A percentile compares a stretch with the other conserved stretches of the same genome.
Evolutionary conservation across 2,797 vertebrate species (phyloP).

Genomic region (Bothrops alternatus): DNA sequence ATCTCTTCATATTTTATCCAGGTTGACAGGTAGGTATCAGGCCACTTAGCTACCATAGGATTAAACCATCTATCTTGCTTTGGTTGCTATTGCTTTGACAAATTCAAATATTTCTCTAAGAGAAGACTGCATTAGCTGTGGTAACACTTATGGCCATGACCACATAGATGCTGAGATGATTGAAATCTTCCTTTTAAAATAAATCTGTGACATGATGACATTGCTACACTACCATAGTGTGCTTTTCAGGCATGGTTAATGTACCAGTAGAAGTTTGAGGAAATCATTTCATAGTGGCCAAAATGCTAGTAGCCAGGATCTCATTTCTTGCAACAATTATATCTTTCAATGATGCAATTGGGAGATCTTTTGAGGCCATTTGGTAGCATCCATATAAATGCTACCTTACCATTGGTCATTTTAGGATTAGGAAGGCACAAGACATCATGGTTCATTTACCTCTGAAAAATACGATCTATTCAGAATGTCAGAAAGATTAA

Average conservation of each 20-base stretch:
- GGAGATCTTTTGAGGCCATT: too few species aligned
- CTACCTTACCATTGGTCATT: background rate
- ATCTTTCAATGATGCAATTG: background rate
- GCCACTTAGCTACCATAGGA: background rate
- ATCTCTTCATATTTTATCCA: background rate
- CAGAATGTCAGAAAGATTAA: background rate
- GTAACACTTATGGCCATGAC: background rate
- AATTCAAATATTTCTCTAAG: background rate
- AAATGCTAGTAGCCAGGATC: background rate
- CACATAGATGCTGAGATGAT: background rate
- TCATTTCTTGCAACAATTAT: background rate
- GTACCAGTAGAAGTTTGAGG: too few species aligned
- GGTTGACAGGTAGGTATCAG: background rate
- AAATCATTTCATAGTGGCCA: background rate
- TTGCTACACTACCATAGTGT: background rate
- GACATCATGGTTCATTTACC: background rate
- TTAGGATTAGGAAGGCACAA: background rate
- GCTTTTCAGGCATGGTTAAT: background rate
- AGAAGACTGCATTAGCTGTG: background rate
- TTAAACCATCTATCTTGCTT: background rate
- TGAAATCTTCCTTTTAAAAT: background rate
- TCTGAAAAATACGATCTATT: background rate
- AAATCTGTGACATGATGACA: background rate
- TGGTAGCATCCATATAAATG: background rate
- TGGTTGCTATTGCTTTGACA: background rate